These are phyloP conservation scores for Oligia latruncula DNA, from an alignment of 2,888 invertebrate genomes.

Conservation along the genomic window DNA sequence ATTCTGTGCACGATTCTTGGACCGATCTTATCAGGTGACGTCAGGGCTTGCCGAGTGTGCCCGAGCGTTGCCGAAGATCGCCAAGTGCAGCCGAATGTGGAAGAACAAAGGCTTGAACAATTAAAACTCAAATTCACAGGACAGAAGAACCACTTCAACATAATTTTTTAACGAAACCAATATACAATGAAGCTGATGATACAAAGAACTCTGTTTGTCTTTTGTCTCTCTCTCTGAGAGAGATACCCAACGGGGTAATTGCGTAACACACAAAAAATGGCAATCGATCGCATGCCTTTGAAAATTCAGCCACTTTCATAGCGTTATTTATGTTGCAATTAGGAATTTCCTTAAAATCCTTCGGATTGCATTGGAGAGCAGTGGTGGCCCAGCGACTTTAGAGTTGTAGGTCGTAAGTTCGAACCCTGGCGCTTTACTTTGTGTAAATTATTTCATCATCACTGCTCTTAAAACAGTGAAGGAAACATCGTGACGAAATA, in stretches of 20 bases:
- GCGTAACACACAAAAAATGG: not conserved
- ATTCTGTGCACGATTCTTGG: conserved; percentile 60
- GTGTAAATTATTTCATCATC: not conserved
- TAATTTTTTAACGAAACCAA: not conserved
- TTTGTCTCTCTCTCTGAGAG: not conserved
- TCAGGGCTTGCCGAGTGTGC: conserved; percentile 46
- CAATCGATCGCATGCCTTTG: not conserved
- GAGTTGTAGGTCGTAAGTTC: not conserved
- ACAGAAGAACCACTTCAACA: conserved; percentile 37
- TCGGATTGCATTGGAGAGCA: not conserved
- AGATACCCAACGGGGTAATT: not conserved
- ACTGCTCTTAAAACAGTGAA: not conserved
- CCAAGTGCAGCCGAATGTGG: conserved; percentile 48
- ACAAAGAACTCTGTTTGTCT: not conserved
- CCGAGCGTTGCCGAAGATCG: conserved; percentile 51
- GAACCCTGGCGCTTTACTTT: not conserved
- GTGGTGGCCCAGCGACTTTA: not conserved
- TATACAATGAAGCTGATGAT: not conserved
- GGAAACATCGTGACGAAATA: not conserved
- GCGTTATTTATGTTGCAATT: not conserved
- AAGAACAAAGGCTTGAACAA: conserved; percentile 61
- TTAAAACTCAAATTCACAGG: conserved; percentile 13
- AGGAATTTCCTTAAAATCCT: not conserved
- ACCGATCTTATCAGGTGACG: conserved; percentile 56
- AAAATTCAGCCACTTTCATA: not conserved